Percentiles rank a stretch among this genome's conserved stretches.
Conservation (phyloP, 64 coral and sea anemone genomes). For the Platygyra sinensis region DNA sequence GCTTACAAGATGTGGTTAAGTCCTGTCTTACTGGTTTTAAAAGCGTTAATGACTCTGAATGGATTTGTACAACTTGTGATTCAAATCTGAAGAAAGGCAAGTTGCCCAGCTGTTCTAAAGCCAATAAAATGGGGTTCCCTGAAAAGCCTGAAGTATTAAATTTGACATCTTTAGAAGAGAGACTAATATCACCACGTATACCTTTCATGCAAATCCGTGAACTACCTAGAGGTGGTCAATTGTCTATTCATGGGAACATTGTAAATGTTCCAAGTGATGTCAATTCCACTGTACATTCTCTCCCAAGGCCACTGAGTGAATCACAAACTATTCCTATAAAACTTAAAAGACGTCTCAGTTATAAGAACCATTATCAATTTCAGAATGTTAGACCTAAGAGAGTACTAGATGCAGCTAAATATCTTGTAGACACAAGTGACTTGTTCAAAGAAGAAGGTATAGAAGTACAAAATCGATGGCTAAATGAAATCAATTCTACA, state of each 20-base stretch:
- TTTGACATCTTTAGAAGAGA: no score
- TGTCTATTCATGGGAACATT: background rate
- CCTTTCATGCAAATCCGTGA: background rate
- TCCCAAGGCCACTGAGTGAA: constrained; percentile 36
- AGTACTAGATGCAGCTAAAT: no score
- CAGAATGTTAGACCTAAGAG: no score
- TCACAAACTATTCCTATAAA: background rate
- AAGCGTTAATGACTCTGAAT: background rate
- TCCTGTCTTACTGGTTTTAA: background rate
- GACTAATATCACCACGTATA: no score
- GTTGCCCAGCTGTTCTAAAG: no score
- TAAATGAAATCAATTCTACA: background rate
- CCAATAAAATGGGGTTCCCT: background rate
- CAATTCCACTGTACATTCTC: constrained; percentile 34
- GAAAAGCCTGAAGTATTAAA: background rate
- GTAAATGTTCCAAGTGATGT: constrained; percentile 59
- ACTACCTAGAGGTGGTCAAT: constrained; percentile 18
- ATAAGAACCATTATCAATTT: constrained; percentile 58
- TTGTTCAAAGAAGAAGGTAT: constrained; percentile 29
- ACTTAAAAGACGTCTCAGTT: constrained; percentile 35
- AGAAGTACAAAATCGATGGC: background rate
- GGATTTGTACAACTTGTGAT: no score
- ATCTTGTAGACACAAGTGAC: constrained; percentile 16
- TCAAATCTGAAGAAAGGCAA: no score
- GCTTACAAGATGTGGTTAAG: background rate